phyloP scores from a whole-genome alignment of 2,113 vertebrate species.

The Platichthys stellatus region DNA sequence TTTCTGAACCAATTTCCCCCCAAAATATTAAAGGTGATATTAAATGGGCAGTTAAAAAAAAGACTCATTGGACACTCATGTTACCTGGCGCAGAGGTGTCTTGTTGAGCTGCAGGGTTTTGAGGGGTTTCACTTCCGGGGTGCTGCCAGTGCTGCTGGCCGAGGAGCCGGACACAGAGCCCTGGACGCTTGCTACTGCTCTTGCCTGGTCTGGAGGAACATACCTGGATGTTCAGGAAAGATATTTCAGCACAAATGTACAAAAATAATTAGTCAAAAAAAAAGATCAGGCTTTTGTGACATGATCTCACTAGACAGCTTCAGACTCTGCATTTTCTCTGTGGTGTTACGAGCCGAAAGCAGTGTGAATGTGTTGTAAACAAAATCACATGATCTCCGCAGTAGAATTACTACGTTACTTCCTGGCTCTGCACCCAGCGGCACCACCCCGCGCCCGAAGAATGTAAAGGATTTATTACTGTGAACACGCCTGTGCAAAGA shows the following conservation, averaged over 20 bases:
- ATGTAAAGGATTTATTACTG: too few species aligned
- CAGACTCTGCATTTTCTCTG: too few species aligned
- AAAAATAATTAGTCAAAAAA: background rate
- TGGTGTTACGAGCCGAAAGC: too few species aligned
- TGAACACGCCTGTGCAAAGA: too few species aligned
- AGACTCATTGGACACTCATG: background rate
- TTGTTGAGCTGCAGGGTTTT: conserved; percentile 94
- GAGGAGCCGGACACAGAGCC: conserved; percentile 94
- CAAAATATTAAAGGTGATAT: background rate
- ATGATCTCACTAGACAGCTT: background rate
- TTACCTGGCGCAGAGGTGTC: conserved; percentile 93
- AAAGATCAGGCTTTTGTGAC: background rate
- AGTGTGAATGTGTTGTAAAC: too few species aligned
- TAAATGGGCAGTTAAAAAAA: background rate
- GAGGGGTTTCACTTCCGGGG: conserved; percentile 94
- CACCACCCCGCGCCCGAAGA: too few species aligned
- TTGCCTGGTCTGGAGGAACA: conserved; percentile 95
- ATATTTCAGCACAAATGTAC: background rate
- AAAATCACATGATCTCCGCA: too few species aligned
- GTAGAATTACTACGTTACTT: too few species aligned
- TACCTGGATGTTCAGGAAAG: conserved; percentile 83
- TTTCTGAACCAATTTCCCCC: background rate
- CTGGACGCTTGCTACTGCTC: conserved; percentile 90
- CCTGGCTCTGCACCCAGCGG: too few species aligned
- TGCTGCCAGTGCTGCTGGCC: conserved; percentile 94